Percentiles rank a stretch among this genome's conserved stretches.
These are phyloP conservation scores for Meriones unguiculatus DNA, from an alignment of 2,113 vertebrate genomes.

Conservation along the genomic window DNA sequence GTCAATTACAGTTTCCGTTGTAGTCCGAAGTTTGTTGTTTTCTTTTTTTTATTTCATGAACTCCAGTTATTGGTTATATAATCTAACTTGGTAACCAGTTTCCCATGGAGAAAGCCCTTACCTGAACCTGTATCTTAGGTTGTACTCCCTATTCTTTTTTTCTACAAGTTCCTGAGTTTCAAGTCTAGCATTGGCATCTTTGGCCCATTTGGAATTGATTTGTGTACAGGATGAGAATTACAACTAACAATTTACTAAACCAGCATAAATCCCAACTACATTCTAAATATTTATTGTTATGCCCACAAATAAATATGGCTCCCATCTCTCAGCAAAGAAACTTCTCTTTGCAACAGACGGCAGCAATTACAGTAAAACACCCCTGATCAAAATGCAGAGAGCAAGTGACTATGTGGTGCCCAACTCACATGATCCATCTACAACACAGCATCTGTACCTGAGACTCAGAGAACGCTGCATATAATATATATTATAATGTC, in stretches of 20 bases:
- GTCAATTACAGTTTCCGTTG: not conserved
- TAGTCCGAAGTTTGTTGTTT: too few species aligned
- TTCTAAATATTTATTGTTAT: not conserved
- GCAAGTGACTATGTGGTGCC: not conserved
- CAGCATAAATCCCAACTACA: not conserved
- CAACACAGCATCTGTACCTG: not conserved
- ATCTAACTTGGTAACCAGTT: not conserved
- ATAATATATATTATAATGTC: not conserved
- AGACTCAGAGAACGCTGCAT: not conserved
- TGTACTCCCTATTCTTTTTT: not conserved
- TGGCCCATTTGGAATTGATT: not conserved
- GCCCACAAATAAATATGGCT: not conserved
- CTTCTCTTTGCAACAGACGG: not conserved
- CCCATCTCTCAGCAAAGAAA: not conserved
- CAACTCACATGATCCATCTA: not conserved
- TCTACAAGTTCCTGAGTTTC: not conserved
- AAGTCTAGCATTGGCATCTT: not conserved
- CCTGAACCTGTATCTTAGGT: not conserved
- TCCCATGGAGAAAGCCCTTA: not conserved
- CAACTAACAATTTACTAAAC: not conserved
- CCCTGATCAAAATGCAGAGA: not conserved
- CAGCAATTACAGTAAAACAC: not conserved
- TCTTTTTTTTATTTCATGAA: not conserved
- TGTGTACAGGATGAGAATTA: not conserved
- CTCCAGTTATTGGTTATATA: not conserved